Evolutionary conservation across 2,888 invertebrate genomes (phyloP).

Genomic region (Eueremaeus valkanovi): DNA sequence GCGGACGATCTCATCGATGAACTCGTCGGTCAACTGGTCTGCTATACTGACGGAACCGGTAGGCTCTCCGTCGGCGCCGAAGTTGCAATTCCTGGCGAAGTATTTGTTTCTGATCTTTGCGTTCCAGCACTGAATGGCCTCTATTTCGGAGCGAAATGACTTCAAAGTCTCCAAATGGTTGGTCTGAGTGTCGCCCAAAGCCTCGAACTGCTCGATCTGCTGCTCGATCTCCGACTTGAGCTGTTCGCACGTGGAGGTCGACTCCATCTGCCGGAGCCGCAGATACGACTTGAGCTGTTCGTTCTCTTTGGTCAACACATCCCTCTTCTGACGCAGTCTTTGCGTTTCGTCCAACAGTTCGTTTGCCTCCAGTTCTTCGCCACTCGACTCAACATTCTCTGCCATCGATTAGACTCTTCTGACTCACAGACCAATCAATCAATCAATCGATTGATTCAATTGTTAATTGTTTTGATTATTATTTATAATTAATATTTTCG

Average conservation of each 20-base stretch:
- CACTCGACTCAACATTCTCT: background rate
- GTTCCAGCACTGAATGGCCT: slow-evolving; percentile 31
- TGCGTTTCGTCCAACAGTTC: slow-evolving; percentile 23
- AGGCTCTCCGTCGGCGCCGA: background rate
- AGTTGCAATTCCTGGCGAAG: background rate
- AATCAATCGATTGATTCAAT: background rate
- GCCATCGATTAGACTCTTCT: background rate
- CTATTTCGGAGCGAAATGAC: slow-evolving; percentile 13
- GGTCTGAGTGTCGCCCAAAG: slow-evolving; percentile 30
- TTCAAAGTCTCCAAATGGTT: slow-evolving; percentile 33
- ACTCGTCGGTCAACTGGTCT: slow-evolving; percentile 12
- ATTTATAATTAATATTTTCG: too few relatives aligned
- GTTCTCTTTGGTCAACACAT: slow-evolving; percentile 30
- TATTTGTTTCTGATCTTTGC: slow-evolving; percentile 30
- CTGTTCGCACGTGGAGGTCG: slow-evolving; percentile 32
- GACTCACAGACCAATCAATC: background rate
- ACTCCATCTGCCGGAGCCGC: slow-evolving; percentile 24
- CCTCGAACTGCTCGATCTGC: slow-evolving; percentile 33
- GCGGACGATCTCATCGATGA: slow-evolving; percentile 5
- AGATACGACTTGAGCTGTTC: slow-evolving; percentile 26
- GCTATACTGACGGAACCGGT: too few relatives aligned
- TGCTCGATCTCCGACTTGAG: slow-evolving; percentile 22
- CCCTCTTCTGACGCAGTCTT: slow-evolving; percentile 12
- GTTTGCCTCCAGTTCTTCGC: slow-evolving; percentile 6
- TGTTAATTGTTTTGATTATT: too few relatives aligned